Percentiles rank a stretch among this genome's conserved stretches.
These are phyloP conservation scores for Lasioglossum morio DNA, from an alignment of 2,888 invertebrate genomes.

Conservation along the genomic window DNA sequence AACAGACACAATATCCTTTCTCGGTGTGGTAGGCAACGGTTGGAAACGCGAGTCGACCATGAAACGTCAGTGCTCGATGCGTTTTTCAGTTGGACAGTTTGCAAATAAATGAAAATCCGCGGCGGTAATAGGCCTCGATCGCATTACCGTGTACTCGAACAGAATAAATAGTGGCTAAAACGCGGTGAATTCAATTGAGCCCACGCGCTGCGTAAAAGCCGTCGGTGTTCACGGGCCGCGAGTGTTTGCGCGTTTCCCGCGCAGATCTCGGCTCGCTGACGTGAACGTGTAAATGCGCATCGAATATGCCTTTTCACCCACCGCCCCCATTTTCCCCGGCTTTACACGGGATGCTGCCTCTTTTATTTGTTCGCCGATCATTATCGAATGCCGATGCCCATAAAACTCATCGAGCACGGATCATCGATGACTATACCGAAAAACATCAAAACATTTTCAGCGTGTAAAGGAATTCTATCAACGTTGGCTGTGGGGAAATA, in stretches of 20 bases:
- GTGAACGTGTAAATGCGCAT: constrained; percentile 69
- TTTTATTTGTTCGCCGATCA: constrained; percentile 36
- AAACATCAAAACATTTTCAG: background rate
- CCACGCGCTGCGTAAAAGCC: constrained; percentile 58
- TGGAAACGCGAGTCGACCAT: constrained; percentile 38
- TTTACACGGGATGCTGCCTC: background rate
- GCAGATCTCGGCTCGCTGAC: constrained; percentile 37
- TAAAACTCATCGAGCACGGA: background rate
- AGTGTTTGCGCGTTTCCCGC: constrained; percentile 56
- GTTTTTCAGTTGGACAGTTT: constrained; percentile 54
- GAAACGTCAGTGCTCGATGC: constrained; percentile 46
- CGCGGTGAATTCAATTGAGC: constrained; percentile 62
- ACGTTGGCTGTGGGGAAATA: background rate
- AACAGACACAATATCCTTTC: background rate
- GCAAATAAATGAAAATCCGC: constrained; percentile 69
- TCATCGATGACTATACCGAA: background rate
- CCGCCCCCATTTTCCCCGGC: background rate
- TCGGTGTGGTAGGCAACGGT: background rate
- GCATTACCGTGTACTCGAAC: constrained; percentile 66
- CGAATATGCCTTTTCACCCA: constrained; percentile 70
- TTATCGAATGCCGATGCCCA: constrained; percentile 7
- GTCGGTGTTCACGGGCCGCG: constrained; percentile 42
- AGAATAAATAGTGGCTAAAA: constrained; percentile 71
- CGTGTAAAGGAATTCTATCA: background rate
- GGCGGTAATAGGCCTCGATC: constrained; percentile 65